Evolutionary conservation across 2,797 vertebrate genomes (phyloP).

Genomic region (Cossypha caffra): DNA sequence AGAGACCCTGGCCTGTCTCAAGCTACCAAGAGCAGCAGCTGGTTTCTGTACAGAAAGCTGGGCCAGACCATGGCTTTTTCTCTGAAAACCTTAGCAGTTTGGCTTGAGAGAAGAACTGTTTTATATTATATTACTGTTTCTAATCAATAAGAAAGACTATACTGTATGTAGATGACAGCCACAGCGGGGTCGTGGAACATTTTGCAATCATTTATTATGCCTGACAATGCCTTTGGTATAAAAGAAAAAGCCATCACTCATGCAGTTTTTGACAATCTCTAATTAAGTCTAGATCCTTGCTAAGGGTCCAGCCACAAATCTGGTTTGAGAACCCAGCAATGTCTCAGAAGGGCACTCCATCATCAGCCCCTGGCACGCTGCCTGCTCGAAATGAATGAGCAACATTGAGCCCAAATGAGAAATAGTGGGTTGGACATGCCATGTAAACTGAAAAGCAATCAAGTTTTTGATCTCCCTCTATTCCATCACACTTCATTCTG

Average conservation of each 20-base stretch:
- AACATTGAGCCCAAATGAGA: not conserved
- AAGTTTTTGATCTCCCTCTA: conserved; percentile 2
- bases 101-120: not conserved
- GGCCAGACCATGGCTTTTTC: not conserved
- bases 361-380: conserved; percentile 10
- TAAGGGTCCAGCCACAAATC: conserved; percentile 22
- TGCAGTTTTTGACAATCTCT: conserved; percentile 22
- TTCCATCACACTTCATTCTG: conserved; percentile 31
- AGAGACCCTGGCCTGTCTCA: not conserved
- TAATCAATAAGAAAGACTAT: conserved; percentile 7
- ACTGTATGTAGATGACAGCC: not conserved
- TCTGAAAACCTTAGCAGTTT: not conserved
- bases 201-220: conserved; percentile 16
- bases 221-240: conserved; percentile 10
- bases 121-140: conserved; percentile 12
- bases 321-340: conserved; percentile 4
- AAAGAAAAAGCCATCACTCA: not conserved
- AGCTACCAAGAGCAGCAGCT: not conserved
- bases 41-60: not conserved
- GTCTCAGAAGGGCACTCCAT: conserved; percentile 37
- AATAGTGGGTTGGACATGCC: not conserved
- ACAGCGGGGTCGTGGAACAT: not conserved
- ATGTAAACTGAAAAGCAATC: conserved; percentile 8
- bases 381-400: not conserved
- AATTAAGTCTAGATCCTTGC: conserved; percentile 24